Base-by-base conservation (phyloP, 2,888 invertebrate species). In the Scaptomyza polygonia region DNA sequence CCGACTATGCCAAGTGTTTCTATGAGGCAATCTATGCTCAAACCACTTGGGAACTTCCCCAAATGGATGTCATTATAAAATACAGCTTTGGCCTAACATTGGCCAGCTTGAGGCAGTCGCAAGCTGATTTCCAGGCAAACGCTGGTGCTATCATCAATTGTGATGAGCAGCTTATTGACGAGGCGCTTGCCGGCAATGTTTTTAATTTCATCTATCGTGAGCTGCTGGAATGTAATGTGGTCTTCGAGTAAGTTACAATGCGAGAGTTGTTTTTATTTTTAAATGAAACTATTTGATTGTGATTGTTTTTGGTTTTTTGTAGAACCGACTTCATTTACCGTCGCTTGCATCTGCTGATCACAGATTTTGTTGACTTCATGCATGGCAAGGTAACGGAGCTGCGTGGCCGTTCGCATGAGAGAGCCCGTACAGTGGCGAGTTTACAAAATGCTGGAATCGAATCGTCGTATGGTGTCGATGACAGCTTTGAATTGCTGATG, bases 331-430 rank as follows among this genome's bases (percentile, higher is more conserved):
- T 97, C 90, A 96, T 97, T 88, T 93, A 96, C 81, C 94, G 96
- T 21, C 94, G 97, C 44, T 92, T 98, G 45, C 98, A 99, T 92
- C 93, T 94, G 14, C 92, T 98, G 8, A 93, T 98, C 54, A 97
- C 97, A 0, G 98, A 98, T 92, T 98, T 99, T 86, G 97, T 99
- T 48, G 95, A 96, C 69, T 94, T 96, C 56, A 97, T 98, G 97
- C 98, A 98, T 55, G 94, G 97, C 48, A 98, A 98, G 74, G 94
- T 96, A 0, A 96, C 96, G 81, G 96, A 97, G 89, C 91, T 97
- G 66, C 93, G 96, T 49, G 95, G 95, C 82, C 93, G 96, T 79
- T 98, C 97, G 0, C 98, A 98, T 91, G 98, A 99, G 91, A 95
- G 96, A 2, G 96, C 97, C 12, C 94, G 96, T 64, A 95, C 96